Percentiles rank a stretch among this genome's conserved stretches.
These are phyloP conservation scores for Eupeodes corollae DNA, from an alignment of 1,140 invertebrate species.

Conservation along the genomic window DNA sequence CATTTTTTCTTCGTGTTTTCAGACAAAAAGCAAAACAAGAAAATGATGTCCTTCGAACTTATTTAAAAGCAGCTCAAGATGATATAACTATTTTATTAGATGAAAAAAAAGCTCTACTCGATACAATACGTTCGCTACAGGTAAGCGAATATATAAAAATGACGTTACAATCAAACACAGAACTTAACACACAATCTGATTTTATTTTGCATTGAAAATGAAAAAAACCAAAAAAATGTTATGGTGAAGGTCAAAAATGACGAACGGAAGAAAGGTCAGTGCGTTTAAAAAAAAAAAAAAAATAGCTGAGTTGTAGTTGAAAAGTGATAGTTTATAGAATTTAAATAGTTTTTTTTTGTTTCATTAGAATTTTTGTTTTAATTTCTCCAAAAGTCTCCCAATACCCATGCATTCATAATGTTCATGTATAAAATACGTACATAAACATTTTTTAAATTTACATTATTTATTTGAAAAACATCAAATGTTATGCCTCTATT, in stretches of 20 bases:
- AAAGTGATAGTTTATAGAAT: background rate
- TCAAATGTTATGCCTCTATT: too few species aligned
- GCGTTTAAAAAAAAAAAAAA: background rate
- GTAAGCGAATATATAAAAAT: constrained; percentile 23
- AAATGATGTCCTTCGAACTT: constrained; percentile 45
- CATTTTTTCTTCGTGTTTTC: background rate
- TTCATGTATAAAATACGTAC: too few species aligned
- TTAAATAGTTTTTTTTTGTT: too few species aligned
- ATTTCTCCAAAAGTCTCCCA: too few species aligned
- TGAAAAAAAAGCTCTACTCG: constrained; percentile 61
- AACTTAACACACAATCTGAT: background rate
- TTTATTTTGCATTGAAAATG: background rate
- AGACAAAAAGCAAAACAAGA: constrained; percentile 50
- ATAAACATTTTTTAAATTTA: too few species aligned
- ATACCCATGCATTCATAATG: too few species aligned
- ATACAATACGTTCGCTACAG: constrained; percentile 52
- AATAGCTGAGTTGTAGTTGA: background rate
- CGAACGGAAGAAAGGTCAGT: background rate
- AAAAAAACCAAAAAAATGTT: too few species aligned
- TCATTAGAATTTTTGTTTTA: too few species aligned
- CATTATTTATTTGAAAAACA: too few species aligned
- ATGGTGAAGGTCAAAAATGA: background rate
- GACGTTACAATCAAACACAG: background rate
- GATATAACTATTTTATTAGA: constrained; percentile 54
- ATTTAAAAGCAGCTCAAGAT: constrained; percentile 56